A percentile compares a stretch with the other conserved stretches of the same genome.
Evolutionary conservation across 2,888 invertebrate genomes (phyloP).

Genomic region (Dolomedes plantarius): DNA sequence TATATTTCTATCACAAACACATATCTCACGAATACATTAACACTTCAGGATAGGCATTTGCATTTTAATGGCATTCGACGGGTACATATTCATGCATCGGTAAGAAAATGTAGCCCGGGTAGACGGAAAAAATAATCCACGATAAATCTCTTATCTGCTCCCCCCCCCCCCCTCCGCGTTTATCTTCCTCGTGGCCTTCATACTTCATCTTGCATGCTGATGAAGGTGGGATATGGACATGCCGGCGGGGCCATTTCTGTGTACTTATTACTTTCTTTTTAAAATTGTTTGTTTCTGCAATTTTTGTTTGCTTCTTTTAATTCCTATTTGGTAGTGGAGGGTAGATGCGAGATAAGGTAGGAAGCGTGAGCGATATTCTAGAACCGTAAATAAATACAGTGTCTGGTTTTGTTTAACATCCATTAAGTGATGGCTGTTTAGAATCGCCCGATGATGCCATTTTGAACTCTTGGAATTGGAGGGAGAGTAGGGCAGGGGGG

Average conservation of each 20-base stretch:
- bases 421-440: conserved; percentile 39
- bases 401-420: conserved; percentile 59
- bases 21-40: conserved; percentile 9
- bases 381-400: conserved; percentile 54
- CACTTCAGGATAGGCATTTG: neutral
- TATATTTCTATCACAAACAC: neutral
- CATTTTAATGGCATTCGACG: conserved; percentile 7
- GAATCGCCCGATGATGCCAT: neutral
- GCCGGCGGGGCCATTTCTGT: neutral
- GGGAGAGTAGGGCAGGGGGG: neutral
- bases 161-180: neutral
- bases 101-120: neutral
- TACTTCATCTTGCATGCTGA: neutral
- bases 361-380: conserved; percentile 32
- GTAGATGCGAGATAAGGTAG: conserved; percentile 33
- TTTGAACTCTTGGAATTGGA: conserved; percentile 10
- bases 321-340: conserved; percentile 15
- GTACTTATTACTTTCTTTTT: too few species aligned
- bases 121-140: neutral
- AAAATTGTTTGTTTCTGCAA: conserved; percentile 28
- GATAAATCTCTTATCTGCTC: neutral
- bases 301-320: conserved; percentile 38
- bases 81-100: neutral
- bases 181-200: neutral
- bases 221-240: neutral